These are phyloP conservation scores for Rugalucina vietnamica DNA, from an alignment of 2,888 invertebrate species.

Conservation along the genomic window DNA sequence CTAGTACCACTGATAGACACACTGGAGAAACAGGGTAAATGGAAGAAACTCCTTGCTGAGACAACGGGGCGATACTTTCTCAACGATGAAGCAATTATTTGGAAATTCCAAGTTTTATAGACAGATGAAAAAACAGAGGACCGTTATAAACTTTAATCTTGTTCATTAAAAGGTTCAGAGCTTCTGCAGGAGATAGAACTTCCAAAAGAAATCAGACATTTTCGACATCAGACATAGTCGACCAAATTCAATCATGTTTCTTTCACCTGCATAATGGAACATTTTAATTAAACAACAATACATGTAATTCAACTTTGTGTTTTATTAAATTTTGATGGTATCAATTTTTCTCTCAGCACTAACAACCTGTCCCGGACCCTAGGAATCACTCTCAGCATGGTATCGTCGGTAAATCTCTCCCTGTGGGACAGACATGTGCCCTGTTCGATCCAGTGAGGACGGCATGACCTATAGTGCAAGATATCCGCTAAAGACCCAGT, in stretches of 20 bases:
- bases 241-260: too few species aligned
- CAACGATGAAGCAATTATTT: constrained; percentile 77
- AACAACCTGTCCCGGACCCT: neutral
- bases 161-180: too few species aligned
- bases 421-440: constrained; percentile 19
- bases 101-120: constrained; percentile 31
- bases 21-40: constrained; percentile 72
- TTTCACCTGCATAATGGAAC: too few species aligned
- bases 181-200: too few species aligned
- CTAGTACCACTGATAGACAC: constrained; percentile 79
- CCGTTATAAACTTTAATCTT: too few species aligned
- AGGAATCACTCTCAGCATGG: constrained; percentile 11
- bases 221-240: too few species aligned
- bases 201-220: too few species aligned
- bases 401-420: neutral
- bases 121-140: too few species aligned
- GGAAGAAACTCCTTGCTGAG: constrained; percentile 72
- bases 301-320: too few species aligned
- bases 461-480: constrained; percentile 42
- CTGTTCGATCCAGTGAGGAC: constrained; percentile 24
- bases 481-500: constrained; percentile 6
- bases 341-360: neutral
- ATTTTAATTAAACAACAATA: too few species aligned
- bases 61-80: constrained; percentile 79
- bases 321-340: too few species aligned